Conservation (phyloP, 2,113 vertebrate genomes). For the Bothrops jararaca region DNA sequence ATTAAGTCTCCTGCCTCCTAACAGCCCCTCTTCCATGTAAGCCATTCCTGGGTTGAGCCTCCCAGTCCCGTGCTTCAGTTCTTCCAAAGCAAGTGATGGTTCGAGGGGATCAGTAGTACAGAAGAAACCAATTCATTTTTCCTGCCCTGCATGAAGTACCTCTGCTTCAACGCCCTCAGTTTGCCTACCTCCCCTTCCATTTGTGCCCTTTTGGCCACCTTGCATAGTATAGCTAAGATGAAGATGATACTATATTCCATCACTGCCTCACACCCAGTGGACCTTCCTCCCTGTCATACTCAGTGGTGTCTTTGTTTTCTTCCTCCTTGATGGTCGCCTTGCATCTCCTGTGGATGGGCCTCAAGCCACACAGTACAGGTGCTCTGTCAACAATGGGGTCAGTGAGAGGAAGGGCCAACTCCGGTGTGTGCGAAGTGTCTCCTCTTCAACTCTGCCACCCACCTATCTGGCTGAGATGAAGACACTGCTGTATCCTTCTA, state of each 20-base stretch:
- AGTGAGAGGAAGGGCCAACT: not conserved
- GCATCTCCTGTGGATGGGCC: not conserved
- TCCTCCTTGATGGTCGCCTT: not conserved
- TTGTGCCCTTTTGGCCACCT: not conserved
- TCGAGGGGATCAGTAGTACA: not conserved
- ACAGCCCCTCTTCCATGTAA: too few relatives aligned
- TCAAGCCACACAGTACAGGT: not conserved
- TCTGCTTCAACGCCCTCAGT: not conserved
- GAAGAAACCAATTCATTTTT: not conserved
- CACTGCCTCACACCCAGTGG: not conserved
- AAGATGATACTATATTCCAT: not conserved
- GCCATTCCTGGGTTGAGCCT: too few relatives aligned
- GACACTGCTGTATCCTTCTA: not conserved
- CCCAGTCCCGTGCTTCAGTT: not conserved
- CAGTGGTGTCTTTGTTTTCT: not conserved
- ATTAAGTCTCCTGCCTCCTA: not conserved
- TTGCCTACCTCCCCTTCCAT: not conserved
- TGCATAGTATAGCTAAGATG: not conserved
- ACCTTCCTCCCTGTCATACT: not conserved
- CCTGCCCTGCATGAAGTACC: not conserved
- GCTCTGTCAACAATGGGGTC: not conserved
- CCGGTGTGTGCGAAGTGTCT: not conserved
- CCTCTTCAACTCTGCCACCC: not conserved
- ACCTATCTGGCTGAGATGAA: not conserved
- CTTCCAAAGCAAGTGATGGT: not conserved